These are phyloP conservation scores for Pachyrhynchus sulphureomaculatus DNA, from an alignment of 1,140 invertebrate species.

Conservation along the genomic window DNA sequence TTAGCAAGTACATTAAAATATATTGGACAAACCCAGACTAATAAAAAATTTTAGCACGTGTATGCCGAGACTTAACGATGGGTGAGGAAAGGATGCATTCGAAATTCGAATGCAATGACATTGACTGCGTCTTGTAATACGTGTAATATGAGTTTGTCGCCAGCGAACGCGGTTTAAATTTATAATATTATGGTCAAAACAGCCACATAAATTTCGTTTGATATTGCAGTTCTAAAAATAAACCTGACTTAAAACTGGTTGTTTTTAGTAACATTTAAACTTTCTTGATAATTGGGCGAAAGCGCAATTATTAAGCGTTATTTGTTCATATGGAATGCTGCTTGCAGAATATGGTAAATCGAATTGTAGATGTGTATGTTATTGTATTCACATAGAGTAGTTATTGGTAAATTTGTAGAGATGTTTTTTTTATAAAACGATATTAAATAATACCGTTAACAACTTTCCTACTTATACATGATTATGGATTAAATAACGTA, in stretches of 20 bases:
- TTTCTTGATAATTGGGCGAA: constrained; percentile 6
- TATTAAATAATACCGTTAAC: no score
- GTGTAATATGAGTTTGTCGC: constrained; percentile 7
- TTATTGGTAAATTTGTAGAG: no score
- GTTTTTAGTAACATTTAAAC: constrained; percentile 8
- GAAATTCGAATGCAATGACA: background rate
- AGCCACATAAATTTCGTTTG: constrained; percentile 4
- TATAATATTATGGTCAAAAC: constrained; percentile 9
- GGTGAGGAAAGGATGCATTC: background rate
- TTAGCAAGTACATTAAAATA: no score
- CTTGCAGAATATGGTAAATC: no score
- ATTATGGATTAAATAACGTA: no score
- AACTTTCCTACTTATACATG: no score
- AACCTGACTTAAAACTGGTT: background rate
- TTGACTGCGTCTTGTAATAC: background rate
- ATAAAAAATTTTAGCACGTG: constrained; percentile 10
- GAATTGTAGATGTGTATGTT: no score
- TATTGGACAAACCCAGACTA: background rate
- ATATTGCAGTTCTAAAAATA: constrained; percentile 14
- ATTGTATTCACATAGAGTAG: no score
- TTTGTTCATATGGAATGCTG: no score
- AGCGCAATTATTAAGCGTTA: constrained; percentile 8
- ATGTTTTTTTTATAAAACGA: no score
- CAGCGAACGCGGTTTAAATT: constrained; percentile 8
- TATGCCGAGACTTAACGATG: constrained; percentile 2